Evolutionary conservation across 2,888 invertebrate species (phyloP).

Genomic region (Dolichomitus sp.): DNA sequence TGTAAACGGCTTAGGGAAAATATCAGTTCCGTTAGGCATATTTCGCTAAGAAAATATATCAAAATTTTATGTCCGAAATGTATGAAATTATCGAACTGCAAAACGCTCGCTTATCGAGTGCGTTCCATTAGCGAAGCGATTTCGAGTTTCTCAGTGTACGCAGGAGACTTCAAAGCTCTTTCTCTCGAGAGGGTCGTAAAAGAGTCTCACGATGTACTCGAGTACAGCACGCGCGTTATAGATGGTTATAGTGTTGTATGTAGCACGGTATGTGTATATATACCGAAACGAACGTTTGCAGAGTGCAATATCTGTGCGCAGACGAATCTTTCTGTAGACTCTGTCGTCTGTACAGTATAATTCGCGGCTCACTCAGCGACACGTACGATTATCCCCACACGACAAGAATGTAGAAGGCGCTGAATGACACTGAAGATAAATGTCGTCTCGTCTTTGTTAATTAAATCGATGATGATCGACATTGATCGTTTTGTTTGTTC

Average conservation of each 20-base stretch:
- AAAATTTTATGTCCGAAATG: constrained; percentile 50
- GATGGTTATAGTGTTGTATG: constrained; percentile 49
- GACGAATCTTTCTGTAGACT: constrained; percentile 30
- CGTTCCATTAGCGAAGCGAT: constrained; percentile 68
- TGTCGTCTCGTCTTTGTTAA: constrained; percentile 38
- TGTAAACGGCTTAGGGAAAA: not conserved
- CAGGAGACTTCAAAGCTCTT: constrained; percentile 57
- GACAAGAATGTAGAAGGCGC: constrained; percentile 31
- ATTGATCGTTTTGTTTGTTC: constrained; percentile 49
- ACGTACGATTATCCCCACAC: constrained; percentile 17
- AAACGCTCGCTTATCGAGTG: constrained; percentile 63
- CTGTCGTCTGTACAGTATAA: constrained; percentile 30
- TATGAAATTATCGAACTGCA: constrained; percentile 60
- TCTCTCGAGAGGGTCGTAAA: constrained; percentile 66
- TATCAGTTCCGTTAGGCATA: constrained; percentile 13
- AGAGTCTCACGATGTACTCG: constrained; percentile 66
- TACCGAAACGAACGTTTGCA: constrained; percentile 13
- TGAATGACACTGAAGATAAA: constrained; percentile 43
- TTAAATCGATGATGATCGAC: constrained; percentile 61
- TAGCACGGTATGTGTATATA: constrained; percentile 12
- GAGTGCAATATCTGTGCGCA: constrained; percentile 20
- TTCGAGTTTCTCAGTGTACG: constrained; percentile 56
- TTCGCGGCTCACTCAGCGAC: constrained; percentile 16
- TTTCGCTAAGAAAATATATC: constrained; percentile 32
- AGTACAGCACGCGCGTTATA: constrained; percentile 46